phyloP scores from a whole-genome alignment of 2,888 invertebrate genomes.

The Gryllus longicercus region DNA sequence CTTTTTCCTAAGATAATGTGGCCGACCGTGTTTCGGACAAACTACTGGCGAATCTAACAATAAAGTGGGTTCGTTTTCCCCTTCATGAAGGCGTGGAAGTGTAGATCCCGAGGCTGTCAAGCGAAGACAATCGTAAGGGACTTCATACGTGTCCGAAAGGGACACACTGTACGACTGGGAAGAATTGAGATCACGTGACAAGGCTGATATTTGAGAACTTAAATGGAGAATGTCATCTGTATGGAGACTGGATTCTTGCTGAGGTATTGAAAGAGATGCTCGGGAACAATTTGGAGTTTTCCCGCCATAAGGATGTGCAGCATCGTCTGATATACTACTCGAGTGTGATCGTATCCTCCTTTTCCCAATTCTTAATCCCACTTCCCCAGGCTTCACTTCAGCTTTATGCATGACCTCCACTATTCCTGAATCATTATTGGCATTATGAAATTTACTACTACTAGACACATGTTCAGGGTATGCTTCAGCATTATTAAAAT shows the following conservation, averaged over 20 bases:
- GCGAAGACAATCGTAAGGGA: background rate
- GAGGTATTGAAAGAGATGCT: background rate
- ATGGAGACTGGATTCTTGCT: background rate
- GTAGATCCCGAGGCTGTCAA: slow-evolving; percentile 23
- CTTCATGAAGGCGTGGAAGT: slow-evolving; percentile 29
- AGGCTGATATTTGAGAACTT: slow-evolving; percentile 22
- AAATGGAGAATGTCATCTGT: background rate
- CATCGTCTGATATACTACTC: background rate
- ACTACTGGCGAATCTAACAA: slow-evolving; percentile 27
- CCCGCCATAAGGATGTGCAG: background rate
- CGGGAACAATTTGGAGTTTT: background rate
- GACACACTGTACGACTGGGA: background rate
- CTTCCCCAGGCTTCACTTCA: background rate
- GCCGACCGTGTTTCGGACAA: background rate
- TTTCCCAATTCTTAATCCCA: background rate
- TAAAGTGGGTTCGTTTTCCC: slow-evolving; percentile 29
- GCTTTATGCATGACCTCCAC: slow-evolving; percentile 5
- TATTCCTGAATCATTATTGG: background rate
- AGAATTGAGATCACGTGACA: slow-evolving; percentile 19
- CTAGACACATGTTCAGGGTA: background rate
- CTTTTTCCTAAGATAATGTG: background rate
- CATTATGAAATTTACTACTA: background rate
- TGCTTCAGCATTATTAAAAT: background rate
- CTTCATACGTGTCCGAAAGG: background rate
- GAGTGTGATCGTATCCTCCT: background rate